Evolutionary conservation across 2,797 vertebrate species (phyloP), one percentile per base, ranked within the genome.

Genomic region (Uromys caudimaculatus): DNA sequence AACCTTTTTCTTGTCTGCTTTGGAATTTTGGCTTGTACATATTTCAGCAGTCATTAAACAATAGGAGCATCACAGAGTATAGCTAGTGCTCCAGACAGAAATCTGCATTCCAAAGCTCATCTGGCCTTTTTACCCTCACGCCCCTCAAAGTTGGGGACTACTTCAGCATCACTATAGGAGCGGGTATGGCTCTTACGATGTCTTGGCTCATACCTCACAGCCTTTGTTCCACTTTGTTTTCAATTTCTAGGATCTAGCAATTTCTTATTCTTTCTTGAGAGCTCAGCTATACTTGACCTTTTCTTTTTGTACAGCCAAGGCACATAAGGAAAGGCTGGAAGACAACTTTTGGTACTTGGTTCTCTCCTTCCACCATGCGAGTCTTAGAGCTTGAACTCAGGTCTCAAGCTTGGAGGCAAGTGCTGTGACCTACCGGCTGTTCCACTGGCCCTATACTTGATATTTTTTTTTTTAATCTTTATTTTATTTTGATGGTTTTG

Each of bases 241-340:
- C 78, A 87, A 86, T 87, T 67, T 92, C 75, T 88, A n/a, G 35
- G 58, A 86, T 78, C 41, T 96, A 58, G 67, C 52, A 73, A 94
- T 76, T 91, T 96, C 32, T 44, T 56, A 35, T 10, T 95, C 52
- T 94, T 89, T 94, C 44, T 64, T 88, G 19, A 89, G 60, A 87
- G 35, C 24, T 88, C 27, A 87, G 58, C 32, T 84, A 67, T 21
- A 23, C 35, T 60, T 83, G 56, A 60, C 12, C 16, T 23, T 23
- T 79, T 79, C 44, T 81, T 38, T 79, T 79, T 79, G 47, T 13
- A 19, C 16, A 78, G 75, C 44, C 75, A 29, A 52, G 29, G 76
- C 14, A 78, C 8, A 19, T 52, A 52, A 50, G 29, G 29, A 78
- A 47, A 50, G 29, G 50, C 38, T 4, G 14, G 78, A 81, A 38